phyloP scores from a whole-genome alignment of 2,797 vertebrate species.

The Eulemur rubriventer region DNA sequence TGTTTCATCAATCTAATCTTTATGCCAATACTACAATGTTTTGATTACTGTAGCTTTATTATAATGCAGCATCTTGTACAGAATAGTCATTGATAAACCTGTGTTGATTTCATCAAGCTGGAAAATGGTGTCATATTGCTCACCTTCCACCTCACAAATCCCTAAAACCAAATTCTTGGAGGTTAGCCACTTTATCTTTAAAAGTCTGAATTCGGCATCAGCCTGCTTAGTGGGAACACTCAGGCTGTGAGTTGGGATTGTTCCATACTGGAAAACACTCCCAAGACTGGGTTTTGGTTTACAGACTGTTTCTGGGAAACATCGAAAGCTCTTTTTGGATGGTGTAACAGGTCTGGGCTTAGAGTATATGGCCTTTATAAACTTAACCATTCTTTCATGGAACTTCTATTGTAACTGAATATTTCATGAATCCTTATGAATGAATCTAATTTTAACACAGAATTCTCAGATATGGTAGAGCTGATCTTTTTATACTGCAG shows the following conservation, averaged over 20 bases:
- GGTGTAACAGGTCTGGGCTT: background rate
- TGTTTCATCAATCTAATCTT: background rate
- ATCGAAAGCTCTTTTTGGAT: background rate
- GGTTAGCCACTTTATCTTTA: background rate
- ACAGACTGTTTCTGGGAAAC: background rate
- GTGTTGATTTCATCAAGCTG: background rate
- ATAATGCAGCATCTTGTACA: background rate
- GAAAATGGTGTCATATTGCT: background rate
- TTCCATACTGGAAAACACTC: background rate
- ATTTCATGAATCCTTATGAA: conserved; percentile 33
- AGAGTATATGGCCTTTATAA: background rate
- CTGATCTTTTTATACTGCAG: background rate
- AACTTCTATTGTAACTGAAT: background rate
- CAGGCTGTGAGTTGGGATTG: background rate
- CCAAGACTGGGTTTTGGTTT: background rate
- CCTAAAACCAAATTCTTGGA: background rate
- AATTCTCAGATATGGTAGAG: background rate
- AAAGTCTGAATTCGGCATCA: background rate
- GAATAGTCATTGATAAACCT: background rate
- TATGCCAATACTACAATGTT: background rate
- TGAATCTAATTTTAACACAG: background rate
- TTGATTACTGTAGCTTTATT: background rate
- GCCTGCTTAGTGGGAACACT: background rate
- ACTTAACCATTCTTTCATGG: background rate
- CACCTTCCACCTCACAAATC: background rate